Percentiles rank a stretch among this genome's conserved stretches.
Conservation (phyloP, 2,797 vertebrate genomes). For the Avahi laniger region DNA sequence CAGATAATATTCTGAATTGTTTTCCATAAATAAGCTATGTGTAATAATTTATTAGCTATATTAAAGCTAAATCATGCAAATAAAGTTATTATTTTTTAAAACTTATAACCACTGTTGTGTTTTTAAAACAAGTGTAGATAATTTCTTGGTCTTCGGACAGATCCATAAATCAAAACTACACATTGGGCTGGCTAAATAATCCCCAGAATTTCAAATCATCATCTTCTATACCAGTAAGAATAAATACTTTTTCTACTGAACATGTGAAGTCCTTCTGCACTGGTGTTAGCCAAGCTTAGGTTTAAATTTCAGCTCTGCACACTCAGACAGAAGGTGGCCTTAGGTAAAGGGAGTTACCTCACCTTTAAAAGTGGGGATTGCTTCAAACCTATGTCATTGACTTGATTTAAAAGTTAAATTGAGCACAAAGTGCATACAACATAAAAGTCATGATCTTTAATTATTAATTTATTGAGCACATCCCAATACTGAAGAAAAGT, state of each 20-base stretch:
- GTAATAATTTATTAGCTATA: neutral
- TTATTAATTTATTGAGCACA: neutral
- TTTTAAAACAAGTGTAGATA: neutral
- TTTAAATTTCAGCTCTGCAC: neutral
- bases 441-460: neutral
- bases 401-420: neutral
- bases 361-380: neutral
- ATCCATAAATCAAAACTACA: neutral
- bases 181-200: neutral
- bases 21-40: neutral
- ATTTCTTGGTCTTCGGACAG: neutral
- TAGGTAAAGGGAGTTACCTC: neutral
- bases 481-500: neutral
- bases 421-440: neutral
- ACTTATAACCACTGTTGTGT: neutral
- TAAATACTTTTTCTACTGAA: neutral
- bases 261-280: neutral
- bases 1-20: neutral
- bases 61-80: neutral
- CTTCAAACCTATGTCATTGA: neutral
- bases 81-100: neutral
- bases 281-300: neutral
- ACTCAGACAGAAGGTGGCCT: neutral
- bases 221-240: neutral
- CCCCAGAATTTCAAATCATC: neutral